Conservation (phyloP, 2,797 vertebrate species). For the Xenopus petersii region DNA sequence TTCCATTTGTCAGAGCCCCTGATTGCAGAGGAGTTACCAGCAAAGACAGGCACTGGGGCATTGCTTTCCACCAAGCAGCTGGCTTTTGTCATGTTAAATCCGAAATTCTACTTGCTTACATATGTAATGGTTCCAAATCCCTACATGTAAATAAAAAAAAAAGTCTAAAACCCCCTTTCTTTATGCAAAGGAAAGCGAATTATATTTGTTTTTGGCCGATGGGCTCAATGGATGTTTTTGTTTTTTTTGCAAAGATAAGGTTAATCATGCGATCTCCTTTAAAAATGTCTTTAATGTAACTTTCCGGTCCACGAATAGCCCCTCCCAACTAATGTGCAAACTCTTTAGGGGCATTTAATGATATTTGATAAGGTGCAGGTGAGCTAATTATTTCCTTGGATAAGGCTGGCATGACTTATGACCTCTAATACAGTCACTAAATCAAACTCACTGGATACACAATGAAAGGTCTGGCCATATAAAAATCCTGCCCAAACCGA, state of each 20-base stretch:
- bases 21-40: background rate
- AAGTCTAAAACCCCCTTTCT: background rate
- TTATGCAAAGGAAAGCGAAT: background rate
- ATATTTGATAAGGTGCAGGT: constrained; percentile 66
- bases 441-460: constrained; percentile 67
- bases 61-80: background rate
- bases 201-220: no score
- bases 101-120: constrained; percentile 17
- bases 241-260: constrained; percentile 2
- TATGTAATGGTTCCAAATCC: constrained; percentile 53
- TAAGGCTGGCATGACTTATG: constrained; percentile 68
- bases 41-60: background rate
- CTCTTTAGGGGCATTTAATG: constrained; percentile 63
- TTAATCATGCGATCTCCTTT: constrained; percentile 26
- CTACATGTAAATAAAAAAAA: constrained; percentile 59
- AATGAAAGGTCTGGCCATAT: background rate
- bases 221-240: background rate
- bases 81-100: constrained; percentile 24
- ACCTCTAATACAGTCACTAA: constrained; percentile 69
- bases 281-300: constrained; percentile 18
- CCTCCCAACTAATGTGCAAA: constrained; percentile 58
- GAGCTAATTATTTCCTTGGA: constrained; percentile 62
- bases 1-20: background rate
- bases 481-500: background rate
- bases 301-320: constrained; percentile 10